Base-by-base conservation (phyloP, 2,113 vertebrate species). In the Cyphomyrus plagiostoma region DNA sequence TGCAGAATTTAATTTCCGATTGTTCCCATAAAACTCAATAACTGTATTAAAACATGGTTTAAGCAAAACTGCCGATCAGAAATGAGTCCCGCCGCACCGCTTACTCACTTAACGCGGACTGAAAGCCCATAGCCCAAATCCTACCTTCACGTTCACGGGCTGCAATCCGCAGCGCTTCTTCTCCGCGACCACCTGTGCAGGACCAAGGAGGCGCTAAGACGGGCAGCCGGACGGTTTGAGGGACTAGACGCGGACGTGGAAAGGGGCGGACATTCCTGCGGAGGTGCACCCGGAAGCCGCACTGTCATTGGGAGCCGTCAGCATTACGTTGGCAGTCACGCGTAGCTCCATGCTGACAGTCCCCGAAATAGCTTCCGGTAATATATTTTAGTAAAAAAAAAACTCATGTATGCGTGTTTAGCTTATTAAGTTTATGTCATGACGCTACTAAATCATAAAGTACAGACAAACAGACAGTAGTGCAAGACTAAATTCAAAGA, bases 221-320 rank as follows among this genome's bases (percentile, higher is more conserved):
- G 0, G 4, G 80, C 21, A 21, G 8, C 7, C 42, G 2, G 17
- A 23, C 23, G 3, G 19, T 30, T 26, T 30, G 62, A 26, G 62
- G 50, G 30, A 90, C 89, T 26, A 26, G 10, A 5, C 48, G 83
- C 26, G 26, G 45, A 90, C 89, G 89, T 90, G 89, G 89, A 87
- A 15, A 58, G 89, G 58, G 89, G 89, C 46, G 84, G 84, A 9
- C 58, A 74, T 74, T 87, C 46, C n/a, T n/a, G 17, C 35, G 26
- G 26, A 50, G 46, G 35, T 50, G 26, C 13, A 77, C 48, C 58
- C 86, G 89, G 80, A 90, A 87, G 89, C 30, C 1, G 5, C 26
- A 10, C 6, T 3, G 1, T 45, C 10, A 90, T 90, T 90, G 89
- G 89, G 13, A 11, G 42, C n/a, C 9, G 13, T 86, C 56, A 21